A percentile compares a stretch with the other conserved stretches of the same genome.
These are phyloP conservation scores for Pachycephala philippinensis DNA, from an alignment of 2,113 vertebrate species.

Conservation along the genomic window DNA sequence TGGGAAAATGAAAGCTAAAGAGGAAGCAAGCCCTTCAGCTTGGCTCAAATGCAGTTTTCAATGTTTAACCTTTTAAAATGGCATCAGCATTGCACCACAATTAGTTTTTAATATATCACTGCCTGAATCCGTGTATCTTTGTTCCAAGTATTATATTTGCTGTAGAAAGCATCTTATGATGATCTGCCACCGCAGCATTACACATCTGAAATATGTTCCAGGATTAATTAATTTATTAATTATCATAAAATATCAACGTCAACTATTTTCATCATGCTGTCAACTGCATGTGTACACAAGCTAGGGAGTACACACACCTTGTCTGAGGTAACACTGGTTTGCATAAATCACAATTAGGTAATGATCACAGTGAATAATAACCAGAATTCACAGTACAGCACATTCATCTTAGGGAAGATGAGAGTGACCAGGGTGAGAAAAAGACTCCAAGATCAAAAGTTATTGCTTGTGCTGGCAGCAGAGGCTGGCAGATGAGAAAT, in stretches of 20 bases:
- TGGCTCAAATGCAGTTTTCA: not conserved
- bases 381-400: not conserved
- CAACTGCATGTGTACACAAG: not conserved
- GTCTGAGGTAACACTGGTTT: not conserved
- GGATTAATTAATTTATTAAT: not conserved
- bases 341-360: not conserved
- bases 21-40: not conserved
- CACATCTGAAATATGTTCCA: not conserved
- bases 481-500: not conserved
- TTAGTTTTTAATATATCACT: slow-evolving; percentile 3
- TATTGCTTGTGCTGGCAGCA: not conserved
- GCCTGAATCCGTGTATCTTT: not conserved
- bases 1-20: not conserved
- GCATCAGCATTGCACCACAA: not conserved
- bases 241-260: not conserved
- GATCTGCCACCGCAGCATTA: not conserved
- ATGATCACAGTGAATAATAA: not conserved
- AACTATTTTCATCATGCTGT: not conserved
- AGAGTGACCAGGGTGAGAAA: not conserved
- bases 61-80: slow-evolving; percentile 26
- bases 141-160: not conserved
- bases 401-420: not conserved
- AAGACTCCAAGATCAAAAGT: not conserved
- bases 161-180: not conserved
- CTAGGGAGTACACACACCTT: not conserved